phyloP scores from a whole-genome alignment of 2,797 vertebrate species.

The Perodicticus potto region DNA sequence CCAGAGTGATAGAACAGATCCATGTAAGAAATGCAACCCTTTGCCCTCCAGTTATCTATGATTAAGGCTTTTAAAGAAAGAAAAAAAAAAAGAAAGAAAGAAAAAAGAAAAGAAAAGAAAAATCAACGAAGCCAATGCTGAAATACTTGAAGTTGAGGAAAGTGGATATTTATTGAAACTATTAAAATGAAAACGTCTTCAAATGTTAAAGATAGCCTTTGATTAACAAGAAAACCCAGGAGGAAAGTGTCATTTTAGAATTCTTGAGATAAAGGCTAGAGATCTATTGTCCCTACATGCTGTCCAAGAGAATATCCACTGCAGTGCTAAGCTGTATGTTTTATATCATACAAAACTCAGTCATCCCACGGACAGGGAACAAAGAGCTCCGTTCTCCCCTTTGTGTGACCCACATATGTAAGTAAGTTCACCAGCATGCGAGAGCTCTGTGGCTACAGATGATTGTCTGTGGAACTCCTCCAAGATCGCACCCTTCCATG shows the following conservation, averaged over 20 bases:
- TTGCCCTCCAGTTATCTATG: slow-evolving; percentile 67
- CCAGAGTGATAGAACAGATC: slow-evolving; percentile 62
- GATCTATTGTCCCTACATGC: slow-evolving; percentile 59
- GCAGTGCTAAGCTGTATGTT: neutral
- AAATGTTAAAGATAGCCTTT: slow-evolving; percentile 68
- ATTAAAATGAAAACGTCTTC: slow-evolving; percentile 73
- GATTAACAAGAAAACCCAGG: slow-evolving; percentile 72
- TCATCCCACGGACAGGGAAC: slow-evolving; percentile 67
- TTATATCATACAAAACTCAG: slow-evolving; percentile 64
- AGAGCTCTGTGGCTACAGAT: slow-evolving; percentile 75
- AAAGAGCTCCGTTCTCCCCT: slow-evolving; percentile 69
- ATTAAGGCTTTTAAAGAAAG: slow-evolving; percentile 63
- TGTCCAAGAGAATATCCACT: slow-evolving; percentile 66
- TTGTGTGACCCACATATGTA: slow-evolving; percentile 73
- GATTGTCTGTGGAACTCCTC: slow-evolving; percentile 71
- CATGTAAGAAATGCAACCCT: slow-evolving; percentile 81
- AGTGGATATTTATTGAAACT: slow-evolving; percentile 74
- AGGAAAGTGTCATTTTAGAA: slow-evolving; percentile 52
- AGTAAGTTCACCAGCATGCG: slow-evolving; percentile 70
- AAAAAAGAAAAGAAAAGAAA: neutral
- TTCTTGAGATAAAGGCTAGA: slow-evolving; percentile 68
- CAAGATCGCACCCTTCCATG: slow-evolving; percentile 70
- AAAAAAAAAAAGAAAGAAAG: neutral
- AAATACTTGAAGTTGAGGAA: slow-evolving; percentile 68
- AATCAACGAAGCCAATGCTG: slow-evolving; percentile 67